Conservation (phyloP, 1,140 invertebrate genomes). For the Pogonomyrmex barbatus region DNA sequence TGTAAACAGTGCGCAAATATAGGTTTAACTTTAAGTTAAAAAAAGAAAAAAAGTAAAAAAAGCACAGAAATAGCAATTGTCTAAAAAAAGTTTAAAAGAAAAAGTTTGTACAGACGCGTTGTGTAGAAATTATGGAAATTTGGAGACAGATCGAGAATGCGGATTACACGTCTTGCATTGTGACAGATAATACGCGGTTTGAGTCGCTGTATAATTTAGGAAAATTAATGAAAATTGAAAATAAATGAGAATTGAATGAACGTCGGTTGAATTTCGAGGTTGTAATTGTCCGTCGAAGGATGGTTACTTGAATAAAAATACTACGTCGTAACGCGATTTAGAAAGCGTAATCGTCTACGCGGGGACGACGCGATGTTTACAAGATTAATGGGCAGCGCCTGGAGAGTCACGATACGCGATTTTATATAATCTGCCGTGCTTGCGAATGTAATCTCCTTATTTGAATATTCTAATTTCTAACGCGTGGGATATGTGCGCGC, state of each 20-base stretch:
- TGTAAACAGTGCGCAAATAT: too few species aligned
- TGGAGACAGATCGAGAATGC: neutral
- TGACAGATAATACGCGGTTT: neutral
- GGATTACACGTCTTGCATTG: neutral
- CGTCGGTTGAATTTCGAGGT: neutral
- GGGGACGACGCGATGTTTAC: constrained; percentile 40
- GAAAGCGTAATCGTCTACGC: constrained; percentile 36
- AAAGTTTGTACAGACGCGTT: neutral
- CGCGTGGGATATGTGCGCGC: neutral
- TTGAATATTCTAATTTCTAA: constrained; percentile 52
- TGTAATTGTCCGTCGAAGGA: neutral
- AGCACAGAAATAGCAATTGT: neutral
- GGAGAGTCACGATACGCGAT: constrained; percentile 6
- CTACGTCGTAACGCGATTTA: constrained; percentile 45
- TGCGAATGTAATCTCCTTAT: neutral
- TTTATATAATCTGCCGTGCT: constrained; percentile 45
- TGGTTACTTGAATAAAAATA: constrained; percentile 2
- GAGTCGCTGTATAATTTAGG: neutral
- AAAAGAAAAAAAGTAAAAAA: neutral
- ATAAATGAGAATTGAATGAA: neutral
- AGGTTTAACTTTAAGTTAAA: too few species aligned
- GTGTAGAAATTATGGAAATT: neutral
- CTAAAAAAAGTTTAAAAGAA: neutral
- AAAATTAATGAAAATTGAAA: neutral
- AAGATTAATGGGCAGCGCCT: constrained; percentile 45